phyloP scores from a whole-genome alignment of 2,113 vertebrate genomes.

The Calyptomena viridis region DNA sequence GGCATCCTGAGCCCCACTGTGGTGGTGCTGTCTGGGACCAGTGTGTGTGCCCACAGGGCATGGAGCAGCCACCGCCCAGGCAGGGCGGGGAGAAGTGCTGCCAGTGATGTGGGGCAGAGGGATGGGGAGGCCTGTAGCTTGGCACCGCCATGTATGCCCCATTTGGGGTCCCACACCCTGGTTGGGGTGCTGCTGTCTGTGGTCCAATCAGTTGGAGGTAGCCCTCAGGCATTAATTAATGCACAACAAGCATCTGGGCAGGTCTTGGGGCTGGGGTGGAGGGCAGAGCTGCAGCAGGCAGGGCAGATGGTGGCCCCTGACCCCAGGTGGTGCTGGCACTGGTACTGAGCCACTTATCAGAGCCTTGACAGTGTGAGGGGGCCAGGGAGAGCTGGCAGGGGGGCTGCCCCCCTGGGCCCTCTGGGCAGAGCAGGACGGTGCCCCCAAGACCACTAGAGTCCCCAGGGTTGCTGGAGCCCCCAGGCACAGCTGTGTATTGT shows the following conservation, averaged over 20 bases:
- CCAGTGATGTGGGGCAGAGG: not conserved
- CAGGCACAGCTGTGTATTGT: fast-evolving
- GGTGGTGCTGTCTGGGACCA: not conserved
- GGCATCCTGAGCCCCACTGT: not conserved
- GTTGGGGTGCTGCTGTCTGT: not conserved
- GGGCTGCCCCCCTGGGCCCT: not conserved
- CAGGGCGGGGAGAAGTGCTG: not conserved
- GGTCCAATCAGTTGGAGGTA: not conserved
- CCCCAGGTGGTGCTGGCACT: too few species aligned
- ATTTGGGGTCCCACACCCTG: not conserved
- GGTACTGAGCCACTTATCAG: fast-evolving
- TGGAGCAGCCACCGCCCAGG: not conserved
- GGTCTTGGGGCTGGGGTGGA: not conserved
- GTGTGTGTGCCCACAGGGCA: fast-evolving
- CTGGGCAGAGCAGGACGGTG: fast-evolving
- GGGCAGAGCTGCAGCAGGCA: not conserved
- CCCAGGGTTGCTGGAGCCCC: not conserved
- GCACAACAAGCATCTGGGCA: not conserved
- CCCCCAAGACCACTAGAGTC: too few species aligned
- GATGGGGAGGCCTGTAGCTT: not conserved
- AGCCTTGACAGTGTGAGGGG: not conserved
- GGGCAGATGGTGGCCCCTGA: not conserved
- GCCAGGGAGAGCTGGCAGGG: not conserved
- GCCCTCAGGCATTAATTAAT: not conserved
- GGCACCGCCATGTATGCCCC: not conserved